Evolutionary conservation across 30 jellyfish, hydroid and myxozoan species (phyloP).

Genomic region (Haliclystus octoradiatus): DNA sequence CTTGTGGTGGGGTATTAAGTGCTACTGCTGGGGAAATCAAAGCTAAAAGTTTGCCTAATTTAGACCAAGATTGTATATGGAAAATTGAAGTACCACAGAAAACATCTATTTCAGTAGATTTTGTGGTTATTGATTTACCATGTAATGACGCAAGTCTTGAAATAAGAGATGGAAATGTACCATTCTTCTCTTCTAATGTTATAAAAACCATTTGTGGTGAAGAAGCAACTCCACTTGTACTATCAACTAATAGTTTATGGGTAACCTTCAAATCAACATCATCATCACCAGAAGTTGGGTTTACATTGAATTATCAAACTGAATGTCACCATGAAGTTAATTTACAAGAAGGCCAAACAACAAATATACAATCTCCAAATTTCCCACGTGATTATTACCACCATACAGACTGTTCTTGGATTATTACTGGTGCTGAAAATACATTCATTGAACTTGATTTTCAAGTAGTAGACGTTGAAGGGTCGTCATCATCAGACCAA

Average conservation of each 20-base stretch:
- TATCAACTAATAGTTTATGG: conserved; percentile 31
- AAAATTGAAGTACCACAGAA: conserved; percentile 29
- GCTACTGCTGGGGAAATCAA: conserved; percentile 39
- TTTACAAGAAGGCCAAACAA: neutral
- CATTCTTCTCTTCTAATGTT: neutral
- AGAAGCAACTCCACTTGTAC: conserved; percentile 4
- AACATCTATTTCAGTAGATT: conserved; percentile 31
- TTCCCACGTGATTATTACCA: conserved; percentile 44
- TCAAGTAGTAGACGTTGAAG: conserved; percentile 37
- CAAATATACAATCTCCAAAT: conserved; percentile 24
- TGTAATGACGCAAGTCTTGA: conserved; percentile 36
- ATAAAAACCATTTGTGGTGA: conserved; percentile 31
- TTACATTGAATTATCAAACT: conserved; percentile 31
- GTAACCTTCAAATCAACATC: conserved; percentile 30
- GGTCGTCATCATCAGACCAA: conserved; percentile 1
- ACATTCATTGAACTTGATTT: conserved; percentile 2
- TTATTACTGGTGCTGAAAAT: neutral
- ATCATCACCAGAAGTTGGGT: conserved; percentile 55
- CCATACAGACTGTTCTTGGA: conserved; percentile 46
- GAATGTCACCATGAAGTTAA: conserved; percentile 13
- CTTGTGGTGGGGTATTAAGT: conserved; percentile 38
- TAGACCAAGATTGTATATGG: conserved; percentile 48
- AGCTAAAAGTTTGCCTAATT: conserved; percentile 30
- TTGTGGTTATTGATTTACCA: conserved; percentile 37
- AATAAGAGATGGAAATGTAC: conserved; percentile 26